Evolutionary conservation across 2,888 invertebrate species (phyloP).

Genomic region (Taphrorychus bicolor): DNA sequence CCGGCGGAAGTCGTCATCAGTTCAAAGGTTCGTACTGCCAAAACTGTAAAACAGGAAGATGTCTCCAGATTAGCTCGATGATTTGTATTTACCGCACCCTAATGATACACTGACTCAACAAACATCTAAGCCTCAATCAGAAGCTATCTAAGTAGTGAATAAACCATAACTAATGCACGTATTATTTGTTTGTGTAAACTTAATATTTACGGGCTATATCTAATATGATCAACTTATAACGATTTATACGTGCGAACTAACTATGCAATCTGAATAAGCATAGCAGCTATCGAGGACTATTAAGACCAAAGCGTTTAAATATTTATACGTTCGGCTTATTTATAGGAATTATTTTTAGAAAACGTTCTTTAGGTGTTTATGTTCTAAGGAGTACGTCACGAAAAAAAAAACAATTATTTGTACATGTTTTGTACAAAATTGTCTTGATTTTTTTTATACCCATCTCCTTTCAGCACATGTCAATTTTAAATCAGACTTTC

Average conservation of each 20-base stretch:
- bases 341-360: slow-evolving; percentile 12
- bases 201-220: background rate
- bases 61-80: too few species aligned
- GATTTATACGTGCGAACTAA: background rate
- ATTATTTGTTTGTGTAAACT: background rate
- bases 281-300: background rate
- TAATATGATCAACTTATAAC: background rate
- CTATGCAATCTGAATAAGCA: background rate
- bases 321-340: slow-evolving; percentile 8
- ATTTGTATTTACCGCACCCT: too few species aligned
- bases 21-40: too few species aligned
- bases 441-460: too few species aligned
- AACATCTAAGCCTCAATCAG: too few species aligned
- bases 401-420: background rate
- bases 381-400: background rate
- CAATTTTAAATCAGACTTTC: too few species aligned
- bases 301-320: slow-evolving; percentile 6
- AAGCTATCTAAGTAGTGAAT: slow-evolving; percentile 32
- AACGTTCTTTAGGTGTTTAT: background rate
- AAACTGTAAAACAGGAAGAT: too few species aligned
- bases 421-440: too few species aligned
- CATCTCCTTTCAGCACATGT: too few species aligned
- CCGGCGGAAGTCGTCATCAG: too few species aligned
- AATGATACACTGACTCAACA: too few species aligned
- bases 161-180: slow-evolving; percentile 1